Evolutionary conservation across 2,888 invertebrate species (phyloP).

Genomic region (Oxystoma pomonae): DNA sequence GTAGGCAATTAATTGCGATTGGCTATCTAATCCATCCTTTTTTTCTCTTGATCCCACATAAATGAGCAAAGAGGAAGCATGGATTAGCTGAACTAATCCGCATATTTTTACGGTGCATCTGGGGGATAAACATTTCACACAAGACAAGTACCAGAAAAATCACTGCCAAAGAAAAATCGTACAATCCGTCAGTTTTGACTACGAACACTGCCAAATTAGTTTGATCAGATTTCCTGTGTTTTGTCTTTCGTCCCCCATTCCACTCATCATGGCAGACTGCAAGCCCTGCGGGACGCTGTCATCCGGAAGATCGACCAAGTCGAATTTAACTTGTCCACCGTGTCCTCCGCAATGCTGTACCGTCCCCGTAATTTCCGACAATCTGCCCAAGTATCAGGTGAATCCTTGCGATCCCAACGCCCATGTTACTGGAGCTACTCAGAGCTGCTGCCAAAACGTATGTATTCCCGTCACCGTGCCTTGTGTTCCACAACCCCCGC

Average conservation of each 20-base stretch:
- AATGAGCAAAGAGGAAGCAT: too few species aligned
- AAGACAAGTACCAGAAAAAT: too few species aligned
- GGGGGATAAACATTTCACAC: too few species aligned
- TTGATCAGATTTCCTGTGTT: slow-evolving; percentile 2
- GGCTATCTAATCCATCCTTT: too few species aligned
- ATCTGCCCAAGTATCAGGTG: slow-evolving; percentile 33
- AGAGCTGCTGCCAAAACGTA: slow-evolving; percentile 30
- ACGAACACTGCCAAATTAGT: slow-evolving; percentile 7
- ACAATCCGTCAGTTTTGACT: slow-evolving; percentile 10
- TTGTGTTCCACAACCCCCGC: slow-evolving; percentile 27
- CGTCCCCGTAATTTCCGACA: slow-evolving; percentile 35
- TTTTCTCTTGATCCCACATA: too few species aligned
- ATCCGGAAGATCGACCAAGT: slow-evolving; percentile 20
- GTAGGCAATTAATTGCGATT: too few species aligned
- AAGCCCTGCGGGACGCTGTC: slow-evolving; percentile 32
- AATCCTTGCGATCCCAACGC: slow-evolving; percentile 35
- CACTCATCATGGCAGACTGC: slow-evolving; percentile 32
- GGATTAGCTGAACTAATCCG: too few species aligned
- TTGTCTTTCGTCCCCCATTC: not conserved
- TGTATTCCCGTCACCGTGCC: slow-evolving; percentile 35
- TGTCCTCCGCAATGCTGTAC: slow-evolving; percentile 23
- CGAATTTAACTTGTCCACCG: slow-evolving; percentile 26
- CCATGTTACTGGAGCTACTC: slow-evolving; percentile 14
- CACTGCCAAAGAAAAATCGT: too few species aligned
- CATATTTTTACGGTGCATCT: too few species aligned